A percentile compares a stretch with the other conserved stretches of the same genome.
Conservation (phyloP, 1,140 invertebrate genomes). For the Trialeurodes vaporariorum region DNA sequence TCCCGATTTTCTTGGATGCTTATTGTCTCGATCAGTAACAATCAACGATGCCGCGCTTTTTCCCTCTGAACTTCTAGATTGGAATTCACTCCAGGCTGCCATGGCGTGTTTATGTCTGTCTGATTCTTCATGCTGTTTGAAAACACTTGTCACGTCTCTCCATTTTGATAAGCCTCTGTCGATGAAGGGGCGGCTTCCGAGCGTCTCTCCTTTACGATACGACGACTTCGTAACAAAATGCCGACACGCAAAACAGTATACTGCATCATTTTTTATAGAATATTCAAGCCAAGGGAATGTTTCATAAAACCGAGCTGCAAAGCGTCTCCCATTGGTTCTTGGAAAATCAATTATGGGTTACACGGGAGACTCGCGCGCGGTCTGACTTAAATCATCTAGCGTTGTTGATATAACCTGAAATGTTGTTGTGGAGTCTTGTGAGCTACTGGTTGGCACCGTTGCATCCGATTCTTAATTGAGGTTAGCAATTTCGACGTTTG, state of each 20-base stretch:
- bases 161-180: conserved; percentile 6
- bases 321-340: no score
- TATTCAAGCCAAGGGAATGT: conserved; percentile 8
- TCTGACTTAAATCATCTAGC: no score
- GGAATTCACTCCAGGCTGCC: conserved; percentile 1
- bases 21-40: neutral
- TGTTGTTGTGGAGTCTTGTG: no score
- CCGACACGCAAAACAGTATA: conserved; percentile 7
- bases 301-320: no score
- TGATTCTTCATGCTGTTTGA: neutral
- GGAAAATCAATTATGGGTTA: no score
- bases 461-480: no score
- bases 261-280: conserved; percentile 2
- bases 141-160: conserved; percentile 3
- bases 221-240: neutral
- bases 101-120: neutral
- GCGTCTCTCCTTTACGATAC: neutral
- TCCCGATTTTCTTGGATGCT: conserved; percentile 9
- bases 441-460: no score
- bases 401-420: no score
- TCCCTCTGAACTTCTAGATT: neutral
- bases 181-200: no score
- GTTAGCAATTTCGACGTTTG: no score
- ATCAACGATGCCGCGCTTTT: neutral
- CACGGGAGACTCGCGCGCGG: no score